phyloP scores from a whole-genome alignment of 2,797 vertebrate genomes.

The Helicolenus hilgendorfi region DNA sequence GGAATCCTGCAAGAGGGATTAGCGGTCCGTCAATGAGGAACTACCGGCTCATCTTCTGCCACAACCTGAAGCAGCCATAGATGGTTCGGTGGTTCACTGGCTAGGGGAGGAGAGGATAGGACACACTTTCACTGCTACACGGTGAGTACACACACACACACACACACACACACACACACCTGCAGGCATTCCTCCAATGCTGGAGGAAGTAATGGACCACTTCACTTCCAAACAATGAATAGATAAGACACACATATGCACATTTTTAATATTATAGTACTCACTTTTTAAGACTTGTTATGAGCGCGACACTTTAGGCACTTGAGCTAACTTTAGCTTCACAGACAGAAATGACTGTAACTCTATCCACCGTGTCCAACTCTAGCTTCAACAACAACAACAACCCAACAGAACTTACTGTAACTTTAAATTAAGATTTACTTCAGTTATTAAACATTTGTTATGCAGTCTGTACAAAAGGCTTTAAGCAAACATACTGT shows the following conservation, averaged over 20 bases:
- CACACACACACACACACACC: not conserved
- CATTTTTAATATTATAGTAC: not conserved
- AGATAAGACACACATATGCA: not conserved
- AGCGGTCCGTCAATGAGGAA: slow-evolving; percentile 99
- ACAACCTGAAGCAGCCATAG: slow-evolving; percentile 99
- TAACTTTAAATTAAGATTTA: not conserved
- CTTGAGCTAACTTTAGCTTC: not conserved
- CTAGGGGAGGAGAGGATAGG: slow-evolving; percentile 94
- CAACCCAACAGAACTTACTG: not conserved
- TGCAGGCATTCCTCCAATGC: not conserved
- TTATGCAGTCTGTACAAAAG: not conserved
- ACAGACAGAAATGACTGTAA: not conserved
- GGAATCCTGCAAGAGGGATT: slow-evolving; percentile 96
- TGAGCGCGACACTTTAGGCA: not conserved
- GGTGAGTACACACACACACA: slow-evolving; percentile 85
- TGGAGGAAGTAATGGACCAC: not conserved
- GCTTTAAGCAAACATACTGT: no score
- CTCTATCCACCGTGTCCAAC: not conserved
- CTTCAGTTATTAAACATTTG: not conserved
- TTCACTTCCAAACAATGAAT: not conserved
- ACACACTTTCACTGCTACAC: slow-evolving; percentile 94
- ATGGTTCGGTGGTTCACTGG: slow-evolving; percentile 95
- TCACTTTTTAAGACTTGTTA: not conserved
- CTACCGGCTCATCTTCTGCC: slow-evolving; percentile 99
- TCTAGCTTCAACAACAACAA: not conserved